Percentiles rank a stretch among this genome's conserved stretches.
Evolutionary conservation across 2,888 invertebrate species (phyloP).

Genomic region (Holacanthella duospinosa): DNA sequence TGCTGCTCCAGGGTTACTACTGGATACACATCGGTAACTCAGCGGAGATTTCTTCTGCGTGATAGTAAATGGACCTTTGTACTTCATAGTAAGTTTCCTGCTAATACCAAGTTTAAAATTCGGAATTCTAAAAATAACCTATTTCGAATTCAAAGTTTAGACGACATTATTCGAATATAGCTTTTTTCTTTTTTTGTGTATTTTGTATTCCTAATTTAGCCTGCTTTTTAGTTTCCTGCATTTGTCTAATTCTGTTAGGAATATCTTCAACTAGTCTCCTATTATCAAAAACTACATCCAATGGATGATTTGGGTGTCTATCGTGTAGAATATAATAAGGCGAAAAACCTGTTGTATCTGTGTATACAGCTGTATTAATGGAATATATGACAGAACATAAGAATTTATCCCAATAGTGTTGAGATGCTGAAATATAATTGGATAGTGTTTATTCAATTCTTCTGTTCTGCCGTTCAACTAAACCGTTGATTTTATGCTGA

Average conservation of each 20-base stretch:
- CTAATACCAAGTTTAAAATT: not conserved
- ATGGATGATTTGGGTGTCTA: conserved; percentile 15
- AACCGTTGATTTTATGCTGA: conserved; percentile 24
- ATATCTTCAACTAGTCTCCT: not conserved
- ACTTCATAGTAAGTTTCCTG: not conserved
- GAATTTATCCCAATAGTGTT: conserved; percentile 24
- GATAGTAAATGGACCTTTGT: not conserved
- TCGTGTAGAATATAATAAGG: conserved; percentile 27
- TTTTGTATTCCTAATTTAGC: not conserved
- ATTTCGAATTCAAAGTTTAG: not conserved
- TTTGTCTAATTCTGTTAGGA: not conserved
- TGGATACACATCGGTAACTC: not conserved
- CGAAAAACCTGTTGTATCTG: too few relatives aligned
- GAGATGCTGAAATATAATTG: conserved; percentile 20
- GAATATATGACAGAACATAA: conserved; percentile 16
- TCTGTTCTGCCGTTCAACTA: conserved; percentile 25
- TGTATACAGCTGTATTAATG: conserved; percentile 21
- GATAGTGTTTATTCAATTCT: conserved; percentile 14
- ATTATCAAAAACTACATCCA: conserved; percentile 12
- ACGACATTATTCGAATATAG: not conserved
- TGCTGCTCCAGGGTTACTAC: not conserved
- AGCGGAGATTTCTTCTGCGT: not conserved
- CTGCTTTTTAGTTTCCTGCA: not conserved
- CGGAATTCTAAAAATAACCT: not conserved
- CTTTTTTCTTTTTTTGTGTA: not conserved